Percentiles rank a stretch among this genome's conserved stretches.
These are phyloP conservation scores for Bombus pyrosoma DNA, from an alignment of 1,140 invertebrate species.

Conservation along the genomic window DNA sequence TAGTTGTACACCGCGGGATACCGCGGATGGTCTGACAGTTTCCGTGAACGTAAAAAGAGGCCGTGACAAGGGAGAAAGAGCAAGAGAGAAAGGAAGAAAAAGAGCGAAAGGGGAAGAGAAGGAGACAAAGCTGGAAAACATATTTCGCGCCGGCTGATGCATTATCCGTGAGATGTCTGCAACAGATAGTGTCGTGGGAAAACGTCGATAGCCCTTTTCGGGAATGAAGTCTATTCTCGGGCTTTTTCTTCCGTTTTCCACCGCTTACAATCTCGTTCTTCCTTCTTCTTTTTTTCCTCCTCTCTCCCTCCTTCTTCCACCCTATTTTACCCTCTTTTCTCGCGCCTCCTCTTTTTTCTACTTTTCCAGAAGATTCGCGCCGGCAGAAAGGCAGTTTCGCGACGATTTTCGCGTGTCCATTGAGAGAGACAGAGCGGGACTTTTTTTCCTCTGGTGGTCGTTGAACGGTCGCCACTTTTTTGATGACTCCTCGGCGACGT, in stretches of 20 bases:
- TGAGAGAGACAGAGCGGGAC: not conserved
- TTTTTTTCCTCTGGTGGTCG: not conserved
- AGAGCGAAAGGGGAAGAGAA: not conserved
- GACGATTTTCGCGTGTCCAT: slow-evolving; percentile 42
- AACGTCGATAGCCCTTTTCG: slow-evolving; percentile 68
- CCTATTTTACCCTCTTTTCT: not conserved
- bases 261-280: slow-evolving; percentile 2
- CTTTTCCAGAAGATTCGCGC: not conserved
- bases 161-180: slow-evolving; percentile 64
- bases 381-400: slow-evolving; percentile 11
- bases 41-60: slow-evolving; percentile 23
- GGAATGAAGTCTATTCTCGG: slow-evolving; percentile 48
- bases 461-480: slow-evolving; percentile 6
- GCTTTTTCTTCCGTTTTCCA: slow-evolving; percentile 38
- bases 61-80: slow-evolving; percentile 12
- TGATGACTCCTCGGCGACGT: slow-evolving; percentile 30
- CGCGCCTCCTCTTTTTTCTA: not conserved
- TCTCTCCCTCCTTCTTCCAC: not conserved
- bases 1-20: slow-evolving; percentile 3
- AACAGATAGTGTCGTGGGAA: slow-evolving; percentile 66
- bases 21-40: slow-evolving; percentile 8
- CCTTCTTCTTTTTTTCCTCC: not conserved
- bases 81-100: not conserved
- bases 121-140: slow-evolving; percentile 42
- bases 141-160: slow-evolving; percentile 63